These are phyloP conservation scores for Lathronympha strigana DNA, from an alignment of 2,888 invertebrate genomes.

Conservation along the genomic window DNA sequence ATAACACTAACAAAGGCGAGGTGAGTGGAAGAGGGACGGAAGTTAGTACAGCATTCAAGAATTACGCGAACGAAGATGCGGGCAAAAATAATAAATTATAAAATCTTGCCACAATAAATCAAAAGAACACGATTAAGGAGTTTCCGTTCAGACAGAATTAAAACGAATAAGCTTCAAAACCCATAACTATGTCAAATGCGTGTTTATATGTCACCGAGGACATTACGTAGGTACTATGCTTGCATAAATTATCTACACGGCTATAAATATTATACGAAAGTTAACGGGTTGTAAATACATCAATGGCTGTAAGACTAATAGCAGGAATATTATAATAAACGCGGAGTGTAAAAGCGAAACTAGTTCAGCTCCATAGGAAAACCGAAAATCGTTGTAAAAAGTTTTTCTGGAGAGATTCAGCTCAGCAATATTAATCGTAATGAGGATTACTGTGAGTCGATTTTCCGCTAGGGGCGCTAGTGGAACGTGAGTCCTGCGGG, in stretches of 20 bases:
- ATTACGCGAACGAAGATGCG: neutral
- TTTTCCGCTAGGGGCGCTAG: too few relatives aligned
- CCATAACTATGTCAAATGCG: slow-evolving; percentile 34
- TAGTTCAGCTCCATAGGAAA: neutral
- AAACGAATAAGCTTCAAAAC: slow-evolving; percentile 10
- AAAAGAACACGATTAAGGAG: slow-evolving; percentile 5
- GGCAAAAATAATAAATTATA: neutral
- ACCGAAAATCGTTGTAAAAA: too few relatives aligned
- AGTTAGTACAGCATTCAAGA: too few relatives aligned
- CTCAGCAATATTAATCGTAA: too few relatives aligned
- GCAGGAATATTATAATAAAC: neutral
- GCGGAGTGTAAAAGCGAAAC: neutral
- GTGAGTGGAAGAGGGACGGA: too few relatives aligned
- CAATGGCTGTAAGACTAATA: slow-evolving; percentile 7
- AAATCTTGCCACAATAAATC: neutral
- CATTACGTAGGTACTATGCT: neutral
- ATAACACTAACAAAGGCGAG: too few relatives aligned
- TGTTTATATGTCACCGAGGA: slow-evolving; percentile 34
- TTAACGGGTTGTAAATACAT: slow-evolving; percentile 24
- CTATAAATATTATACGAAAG: slow-evolving; percentile 18
- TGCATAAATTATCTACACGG: slow-evolving; percentile 17
- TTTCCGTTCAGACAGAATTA: slow-evolving; percentile 12
- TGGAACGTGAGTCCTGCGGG: too few relatives aligned
- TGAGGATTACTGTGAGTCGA: too few relatives aligned
- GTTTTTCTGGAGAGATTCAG: too few relatives aligned